phyloP scores from a whole-genome alignment of 2,888 invertebrate genomes.

The Tetramorium bicarinatum region DNA sequence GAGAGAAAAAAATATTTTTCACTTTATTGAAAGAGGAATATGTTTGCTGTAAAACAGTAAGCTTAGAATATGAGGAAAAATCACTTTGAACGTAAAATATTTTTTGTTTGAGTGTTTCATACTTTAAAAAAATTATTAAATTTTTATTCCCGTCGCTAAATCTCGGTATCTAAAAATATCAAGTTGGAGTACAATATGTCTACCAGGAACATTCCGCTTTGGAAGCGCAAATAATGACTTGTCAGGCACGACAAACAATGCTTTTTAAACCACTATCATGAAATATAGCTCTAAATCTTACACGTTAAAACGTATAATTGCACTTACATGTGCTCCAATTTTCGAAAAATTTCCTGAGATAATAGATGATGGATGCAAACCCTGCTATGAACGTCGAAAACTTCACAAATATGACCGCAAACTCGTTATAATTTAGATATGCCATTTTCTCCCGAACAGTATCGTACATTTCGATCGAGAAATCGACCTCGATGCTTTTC shows the following conservation, averaged over 20 bases:
- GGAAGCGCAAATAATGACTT: slow-evolving; percentile 23
- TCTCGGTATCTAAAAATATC: background rate
- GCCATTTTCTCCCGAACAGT: slow-evolving; percentile 29
- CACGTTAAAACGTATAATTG: background rate
- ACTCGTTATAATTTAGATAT: slow-evolving; percentile 39
- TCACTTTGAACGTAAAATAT: no score
- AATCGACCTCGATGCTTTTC: slow-evolving; percentile 36
- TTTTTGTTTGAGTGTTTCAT: no score
- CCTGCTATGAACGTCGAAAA: background rate
- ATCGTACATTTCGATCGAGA: slow-evolving; percentile 17
- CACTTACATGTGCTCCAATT: slow-evolving; percentile 42
- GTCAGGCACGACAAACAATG: background rate
- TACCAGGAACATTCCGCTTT: background rate
- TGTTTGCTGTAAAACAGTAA: no score
- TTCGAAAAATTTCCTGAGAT: background rate
- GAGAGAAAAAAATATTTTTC: no score
- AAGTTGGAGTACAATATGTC: background rate
- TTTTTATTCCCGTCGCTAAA: background rate
- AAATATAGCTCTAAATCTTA: background rate
- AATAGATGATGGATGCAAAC: background rate
- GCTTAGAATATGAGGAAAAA: no score
- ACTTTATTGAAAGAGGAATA: no score
- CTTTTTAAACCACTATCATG: slow-evolving; percentile 3
- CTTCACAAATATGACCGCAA: slow-evolving; percentile 18
- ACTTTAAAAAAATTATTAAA: background rate